A percentile compares a stretch with the other conserved stretches of the same genome.
phyloP scores from a whole-genome alignment of 2,797 vertebrate genomes.

The Oceanodroma leucorhoa region DNA sequence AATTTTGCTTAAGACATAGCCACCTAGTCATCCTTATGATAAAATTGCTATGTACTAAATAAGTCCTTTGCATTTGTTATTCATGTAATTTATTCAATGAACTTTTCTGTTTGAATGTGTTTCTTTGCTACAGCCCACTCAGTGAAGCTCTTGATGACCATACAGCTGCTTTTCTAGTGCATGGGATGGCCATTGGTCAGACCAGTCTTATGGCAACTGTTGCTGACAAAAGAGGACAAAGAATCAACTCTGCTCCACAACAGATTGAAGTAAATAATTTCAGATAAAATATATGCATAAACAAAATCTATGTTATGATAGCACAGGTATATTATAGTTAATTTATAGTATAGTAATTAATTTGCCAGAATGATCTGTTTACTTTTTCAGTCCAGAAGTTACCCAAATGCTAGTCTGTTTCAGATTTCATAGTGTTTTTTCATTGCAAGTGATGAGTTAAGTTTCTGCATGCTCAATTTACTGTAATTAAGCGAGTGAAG shows the following conservation, averaged over 20 bases:
- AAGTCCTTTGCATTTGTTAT: background rate
- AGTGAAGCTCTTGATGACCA: conserved; percentile 82
- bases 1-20: background rate
- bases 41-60: background rate
- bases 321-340: background rate
- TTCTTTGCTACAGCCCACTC: conserved; percentile 75
- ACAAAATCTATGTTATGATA: background rate
- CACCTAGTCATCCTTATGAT: background rate
- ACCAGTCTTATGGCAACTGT: conserved; percentile 86
- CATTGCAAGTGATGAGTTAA: background rate
- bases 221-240: conserved; percentile 80
- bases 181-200: conserved; percentile 86
- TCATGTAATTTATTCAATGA: background rate
- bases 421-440: background rate
- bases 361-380: background rate
- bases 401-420: background rate
- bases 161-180: conserved; percentile 85
- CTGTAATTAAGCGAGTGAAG: background rate
- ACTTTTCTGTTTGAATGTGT: background rate
- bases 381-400: background rate
- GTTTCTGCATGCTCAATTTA: background rate
- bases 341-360: background rate
- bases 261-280: conserved; percentile 85
- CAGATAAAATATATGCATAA: background rate
- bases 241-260: conserved; percentile 84